Base-by-base conservation (phyloP, 2,888 invertebrate genomes). In the Teleogryllus oceanicus region DNA sequence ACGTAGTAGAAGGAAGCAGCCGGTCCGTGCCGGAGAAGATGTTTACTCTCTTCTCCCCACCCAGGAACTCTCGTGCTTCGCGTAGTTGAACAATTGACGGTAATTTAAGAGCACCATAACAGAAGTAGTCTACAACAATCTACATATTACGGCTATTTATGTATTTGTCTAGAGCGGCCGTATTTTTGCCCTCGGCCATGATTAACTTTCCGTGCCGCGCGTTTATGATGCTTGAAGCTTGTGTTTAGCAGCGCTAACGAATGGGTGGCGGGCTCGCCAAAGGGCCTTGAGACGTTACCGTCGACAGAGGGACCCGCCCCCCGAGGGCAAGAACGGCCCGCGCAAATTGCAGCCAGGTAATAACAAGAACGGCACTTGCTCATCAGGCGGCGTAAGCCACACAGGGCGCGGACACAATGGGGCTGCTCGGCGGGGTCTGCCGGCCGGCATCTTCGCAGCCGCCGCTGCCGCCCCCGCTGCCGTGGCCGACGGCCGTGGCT, bases 351-450 rank as follows among this genome's bases (percentile, higher is more conserved):
- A 18, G 16, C 10, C 62, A 62, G 62, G 62, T 62, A 62, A 62
- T 62, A 62, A n/a, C 62, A 62, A 62, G 62, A 62, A 62, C 62
- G 62, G 62, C 62, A 62, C 16, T n/a, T 18, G 62, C 62, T 62
- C 62, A 62, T 62, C 62, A 62, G 62, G 62, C 62, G 62, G 62
- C 62, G 62, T 62, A 62, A 62, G 62, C 62, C 62, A 62, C 62
- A 62, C 62, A 62, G n/a, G 62, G 62, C 62, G 62, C 62, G 62
- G 62, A 62, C 62, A 62, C 62, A 62, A 62, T 62, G 62, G 62
- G 37, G 37, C 37, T 37, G 37, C 37, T 37, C 37, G 37, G 1
- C 37, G 37, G 37, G 24, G 37, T 37, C 37, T 8, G 37, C 8
- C 37, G 37, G 37, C 37, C 24, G 37, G 37, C 37, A 8, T 37